Evolutionary conservation across 2,888 invertebrate genomes (phyloP), one percentile per base, ranked within the genome.

Genomic region (Tholera decimalis): DNA sequence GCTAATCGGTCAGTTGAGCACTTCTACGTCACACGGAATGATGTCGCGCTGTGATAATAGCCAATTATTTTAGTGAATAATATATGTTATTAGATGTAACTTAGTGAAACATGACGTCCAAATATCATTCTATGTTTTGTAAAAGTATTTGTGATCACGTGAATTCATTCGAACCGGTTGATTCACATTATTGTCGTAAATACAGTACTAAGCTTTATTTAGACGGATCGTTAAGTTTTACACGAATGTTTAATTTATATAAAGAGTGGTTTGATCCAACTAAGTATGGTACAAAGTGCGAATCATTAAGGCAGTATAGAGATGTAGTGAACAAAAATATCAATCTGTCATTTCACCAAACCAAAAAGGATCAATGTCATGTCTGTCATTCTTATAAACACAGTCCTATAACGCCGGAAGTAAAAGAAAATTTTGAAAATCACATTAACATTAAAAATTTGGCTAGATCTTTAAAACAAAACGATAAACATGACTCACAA

Each of bases 171-270:
- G 51, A 53, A 53, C 60, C 60, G 35, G 51, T 60, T 20, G 50
- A 57, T 57, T 57, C 57, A 57, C 30, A 57, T 57, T 57, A 49
- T 54, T 54, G 53, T 58, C 46, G 54, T 50, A 73, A 73, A 59
- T 58, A 67, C 61, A 61, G 73, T 28, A 28, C 28, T 28, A 28
- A 28, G 28, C 28, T 28, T 28, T 28, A 54, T 56, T 56, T 46
- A 56, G 56, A 56, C 35, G 56, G 56, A 18, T 46, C 71, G 9
- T 67, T 65, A 68, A 75, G 53, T 53, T 71, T 75, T 54, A 62
- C 24, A 9, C 60, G 60, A 35, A 62, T 67, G 51, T 67, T 56
- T 54, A 60, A 55, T n/a, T 63, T 72, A 53, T 64, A 72, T 28
- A 67, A 72, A 60, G 67, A 28, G 28, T 28, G 28, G 28, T 28